A percentile compares a stretch with the other conserved stretches of the same genome.
Conservation (phyloP, 2,113 vertebrate species). For the Suricata suricatta region DNA sequence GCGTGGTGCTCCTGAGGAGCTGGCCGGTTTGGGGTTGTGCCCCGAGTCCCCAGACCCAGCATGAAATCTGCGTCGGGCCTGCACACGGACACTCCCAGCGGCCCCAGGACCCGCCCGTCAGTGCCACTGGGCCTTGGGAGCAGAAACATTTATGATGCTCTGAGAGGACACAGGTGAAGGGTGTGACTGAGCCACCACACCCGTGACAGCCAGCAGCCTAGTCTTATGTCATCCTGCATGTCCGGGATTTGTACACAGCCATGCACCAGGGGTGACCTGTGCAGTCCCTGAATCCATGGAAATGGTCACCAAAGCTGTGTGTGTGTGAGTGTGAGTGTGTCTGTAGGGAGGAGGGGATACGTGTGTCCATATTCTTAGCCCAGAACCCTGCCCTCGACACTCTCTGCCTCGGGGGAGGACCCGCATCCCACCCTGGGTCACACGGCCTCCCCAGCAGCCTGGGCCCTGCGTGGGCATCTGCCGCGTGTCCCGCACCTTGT, state of each 20-base stretch:
- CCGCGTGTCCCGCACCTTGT: not conserved
- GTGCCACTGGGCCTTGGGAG: not conserved
- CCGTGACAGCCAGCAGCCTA: not conserved
- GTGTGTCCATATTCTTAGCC: not conserved
- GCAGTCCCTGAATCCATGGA: not conserved
- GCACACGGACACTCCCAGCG: accelerated
- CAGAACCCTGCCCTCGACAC: accelerated
- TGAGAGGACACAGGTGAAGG: not conserved
- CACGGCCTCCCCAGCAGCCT: not conserved
- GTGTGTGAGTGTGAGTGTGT: not conserved
- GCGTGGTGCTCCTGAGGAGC: not conserved
- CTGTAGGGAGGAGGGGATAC: not conserved
- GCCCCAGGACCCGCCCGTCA: not conserved
- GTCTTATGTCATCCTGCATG: not conserved
- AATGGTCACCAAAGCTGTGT: not conserved
- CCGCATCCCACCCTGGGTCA: accelerated
- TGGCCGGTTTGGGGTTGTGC: not conserved
- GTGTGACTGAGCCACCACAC: not conserved
- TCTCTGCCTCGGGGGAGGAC: not conserved
- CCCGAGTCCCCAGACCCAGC: not conserved
- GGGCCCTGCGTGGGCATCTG: not conserved
- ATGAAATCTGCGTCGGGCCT: not conserved
- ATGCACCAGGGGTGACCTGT: not conserved
- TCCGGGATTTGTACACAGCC: not conserved
- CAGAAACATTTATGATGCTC: not conserved